Conservation (phyloP, 2,888 invertebrate genomes). For the Celastrina argiolus region DNA sequence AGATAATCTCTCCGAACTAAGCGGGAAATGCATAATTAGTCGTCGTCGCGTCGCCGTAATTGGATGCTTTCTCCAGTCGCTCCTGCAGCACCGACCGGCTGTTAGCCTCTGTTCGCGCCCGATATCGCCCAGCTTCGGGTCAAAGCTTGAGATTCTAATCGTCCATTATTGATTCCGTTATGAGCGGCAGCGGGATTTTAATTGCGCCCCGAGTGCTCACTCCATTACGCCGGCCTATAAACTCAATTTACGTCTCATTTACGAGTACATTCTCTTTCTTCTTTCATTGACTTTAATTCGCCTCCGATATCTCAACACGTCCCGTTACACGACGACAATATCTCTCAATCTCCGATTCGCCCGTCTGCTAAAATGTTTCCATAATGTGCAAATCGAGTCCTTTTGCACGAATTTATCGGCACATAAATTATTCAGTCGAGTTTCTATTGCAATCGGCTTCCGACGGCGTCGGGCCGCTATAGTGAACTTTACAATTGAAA, state of each 20-base stretch:
- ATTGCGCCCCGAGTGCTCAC: background rate
- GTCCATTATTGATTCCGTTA: background rate
- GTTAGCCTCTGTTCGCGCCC: background rate
- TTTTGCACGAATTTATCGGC: background rate
- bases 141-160: slow-evolving; percentile 8
- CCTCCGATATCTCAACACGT: background rate
- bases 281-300: background rate
- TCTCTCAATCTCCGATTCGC: background rate
- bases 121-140: background rate
- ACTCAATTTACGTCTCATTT: background rate
- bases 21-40: slow-evolving; percentile 7
- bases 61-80: background rate
- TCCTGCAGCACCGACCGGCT: background rate
- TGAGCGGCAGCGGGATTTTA: background rate
- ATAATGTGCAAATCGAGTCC: background rate
- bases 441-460: slow-evolving; percentile 1
- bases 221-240: background rate
- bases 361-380: background rate
- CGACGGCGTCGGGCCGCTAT: background rate
- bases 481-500: slow-evolving; percentile 12
- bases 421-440: background rate
- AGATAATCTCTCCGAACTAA: background rate
- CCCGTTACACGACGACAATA: background rate
- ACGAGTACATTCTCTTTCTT: too few relatives aligned
- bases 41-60: slow-evolving; percentile 1